These are phyloP conservation scores for Sycobia sp. DNA, from an alignment of 1,140 invertebrate species.

Conservation along the genomic window DNA sequence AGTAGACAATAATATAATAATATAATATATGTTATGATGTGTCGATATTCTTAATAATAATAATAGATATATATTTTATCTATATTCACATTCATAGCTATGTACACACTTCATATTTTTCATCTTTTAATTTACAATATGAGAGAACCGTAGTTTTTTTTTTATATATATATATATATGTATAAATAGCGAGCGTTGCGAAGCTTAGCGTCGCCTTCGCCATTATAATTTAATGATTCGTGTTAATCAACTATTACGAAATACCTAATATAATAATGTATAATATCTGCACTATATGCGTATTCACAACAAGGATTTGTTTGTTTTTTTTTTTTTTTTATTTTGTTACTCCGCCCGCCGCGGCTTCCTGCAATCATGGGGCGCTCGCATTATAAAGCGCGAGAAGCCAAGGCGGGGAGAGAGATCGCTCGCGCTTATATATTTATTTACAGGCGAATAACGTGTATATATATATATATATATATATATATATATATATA, in stretches of 20 bases:
- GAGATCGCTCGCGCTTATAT: constrained; percentile 17
- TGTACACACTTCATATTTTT: constrained; percentile 54
- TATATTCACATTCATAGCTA: constrained; percentile 62
- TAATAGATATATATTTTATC: constrained; percentile 59
- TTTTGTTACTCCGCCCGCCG: too few species aligned
- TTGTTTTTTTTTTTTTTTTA: constrained; percentile 12
- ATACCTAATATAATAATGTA: constrained; percentile 41
- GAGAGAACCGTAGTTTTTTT: constrained; percentile 56
- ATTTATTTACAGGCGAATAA: too few species aligned
- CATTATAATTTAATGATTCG: constrained; percentile 51
- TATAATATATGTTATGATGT: constrained; percentile 41
- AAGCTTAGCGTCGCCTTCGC: constrained; percentile 43
- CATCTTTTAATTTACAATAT: constrained; percentile 56
- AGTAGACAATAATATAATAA: constrained; percentile 61
- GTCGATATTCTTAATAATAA: constrained; percentile 46
- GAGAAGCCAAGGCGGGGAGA: too few species aligned
- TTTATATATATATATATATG: too few species aligned
- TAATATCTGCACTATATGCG: constrained; percentile 50
- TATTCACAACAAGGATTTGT: constrained; percentile 57
- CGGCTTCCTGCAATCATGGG: too few species aligned
- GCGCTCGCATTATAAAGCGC: too few species aligned
- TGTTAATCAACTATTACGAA: constrained; percentile 38
- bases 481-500: too few species aligned
- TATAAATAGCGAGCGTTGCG: constrained; percentile 56
- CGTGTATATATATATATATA: too few species aligned